Evolutionary conservation across 2,888 invertebrate species (phyloP).

Genomic region (Oithona nana): DNA sequence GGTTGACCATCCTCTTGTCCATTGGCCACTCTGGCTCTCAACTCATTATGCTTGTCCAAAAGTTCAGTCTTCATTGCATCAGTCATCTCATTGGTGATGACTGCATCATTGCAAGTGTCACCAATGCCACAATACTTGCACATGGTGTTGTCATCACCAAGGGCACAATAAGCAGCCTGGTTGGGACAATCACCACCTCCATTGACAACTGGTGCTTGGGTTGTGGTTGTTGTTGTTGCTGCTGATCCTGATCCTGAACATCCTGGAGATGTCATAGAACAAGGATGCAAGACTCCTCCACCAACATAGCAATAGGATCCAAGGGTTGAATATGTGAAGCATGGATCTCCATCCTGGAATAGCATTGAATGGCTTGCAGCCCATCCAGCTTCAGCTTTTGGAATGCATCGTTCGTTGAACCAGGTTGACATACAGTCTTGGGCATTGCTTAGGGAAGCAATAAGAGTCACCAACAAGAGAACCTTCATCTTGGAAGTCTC

Average conservation of each 20-base stretch:
- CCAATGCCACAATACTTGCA: background rate
- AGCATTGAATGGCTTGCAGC: background rate
- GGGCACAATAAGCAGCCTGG: background rate
- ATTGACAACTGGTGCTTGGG: too few relatives aligned
- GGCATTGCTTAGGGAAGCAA: background rate
- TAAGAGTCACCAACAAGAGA: background rate
- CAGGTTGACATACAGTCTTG: background rate
- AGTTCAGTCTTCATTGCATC: background rate
- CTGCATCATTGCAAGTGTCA: background rate
- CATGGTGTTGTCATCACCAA: background rate
- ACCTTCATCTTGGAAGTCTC: too few relatives aligned
- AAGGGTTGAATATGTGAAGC: background rate
- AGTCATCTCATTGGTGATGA: background rate
- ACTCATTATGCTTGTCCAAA: background rate
- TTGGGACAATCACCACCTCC: too few relatives aligned
- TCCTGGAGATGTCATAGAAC: too few relatives aligned
- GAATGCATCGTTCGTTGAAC: background rate
- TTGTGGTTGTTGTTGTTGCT: too few relatives aligned
- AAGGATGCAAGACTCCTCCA: background rate
- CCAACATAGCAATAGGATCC: too few relatives aligned
- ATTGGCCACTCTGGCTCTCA: background rate
- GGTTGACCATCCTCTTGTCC: background rate
- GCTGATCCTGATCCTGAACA: too few relatives aligned
- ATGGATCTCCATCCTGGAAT: background rate
- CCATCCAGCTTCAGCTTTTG: background rate